Conservation (phyloP, 2,113 vertebrate species). For the Ginglymostoma cirratum region DNA sequence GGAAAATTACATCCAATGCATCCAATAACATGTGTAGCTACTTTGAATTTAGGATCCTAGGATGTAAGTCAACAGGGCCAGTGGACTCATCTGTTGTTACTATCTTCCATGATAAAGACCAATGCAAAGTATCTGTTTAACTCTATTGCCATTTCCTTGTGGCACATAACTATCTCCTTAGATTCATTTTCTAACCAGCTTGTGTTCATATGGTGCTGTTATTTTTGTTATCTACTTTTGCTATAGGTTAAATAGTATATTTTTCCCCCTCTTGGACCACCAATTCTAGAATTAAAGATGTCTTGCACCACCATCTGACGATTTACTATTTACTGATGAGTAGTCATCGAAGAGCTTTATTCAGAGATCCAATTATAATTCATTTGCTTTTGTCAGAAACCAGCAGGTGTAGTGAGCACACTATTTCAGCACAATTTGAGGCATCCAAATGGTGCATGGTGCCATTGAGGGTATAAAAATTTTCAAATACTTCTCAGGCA, state of each 20-base stretch:
- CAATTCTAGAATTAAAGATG: too few relatives aligned
- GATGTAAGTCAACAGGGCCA: too few relatives aligned
- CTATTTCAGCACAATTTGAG: not conserved
- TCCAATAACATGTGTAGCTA: too few relatives aligned
- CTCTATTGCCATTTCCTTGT: too few relatives aligned
- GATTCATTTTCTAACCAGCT: too few relatives aligned
- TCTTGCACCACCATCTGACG: not conserved
- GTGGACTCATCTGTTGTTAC: too few relatives aligned
- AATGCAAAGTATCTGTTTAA: too few relatives aligned
- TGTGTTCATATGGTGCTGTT: not conserved
- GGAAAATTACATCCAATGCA: too few relatives aligned
- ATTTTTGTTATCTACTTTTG: not conserved
- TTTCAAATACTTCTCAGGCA: not conserved
- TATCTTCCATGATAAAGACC: too few relatives aligned
- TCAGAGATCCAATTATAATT: not conserved
- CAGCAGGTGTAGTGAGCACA: not conserved
- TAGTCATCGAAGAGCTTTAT: not conserved
- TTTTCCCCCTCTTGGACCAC: too few relatives aligned
- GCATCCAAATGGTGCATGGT: not conserved
- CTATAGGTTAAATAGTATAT: not conserved
- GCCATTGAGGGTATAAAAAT: not conserved
- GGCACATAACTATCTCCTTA: too few relatives aligned
- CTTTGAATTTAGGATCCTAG: too few relatives aligned
- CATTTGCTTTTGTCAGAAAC: not conserved
- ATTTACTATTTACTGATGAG: not conserved